Evolutionary conservation across 2,797 vertebrate genomes (phyloP).

Genomic region (Dendrocincla tyrannina): DNA sequence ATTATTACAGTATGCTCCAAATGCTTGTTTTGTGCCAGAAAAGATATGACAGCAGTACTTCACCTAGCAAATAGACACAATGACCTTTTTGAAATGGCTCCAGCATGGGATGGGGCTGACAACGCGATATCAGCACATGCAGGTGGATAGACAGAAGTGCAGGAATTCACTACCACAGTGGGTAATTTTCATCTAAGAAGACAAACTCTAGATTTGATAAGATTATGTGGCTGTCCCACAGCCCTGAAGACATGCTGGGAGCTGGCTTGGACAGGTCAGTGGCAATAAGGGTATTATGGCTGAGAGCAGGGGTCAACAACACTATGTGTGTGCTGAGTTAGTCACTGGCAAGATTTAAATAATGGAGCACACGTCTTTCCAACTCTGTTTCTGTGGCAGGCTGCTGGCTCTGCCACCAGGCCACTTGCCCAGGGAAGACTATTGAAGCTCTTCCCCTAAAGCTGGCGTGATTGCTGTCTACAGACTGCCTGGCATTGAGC

Average conservation of each 20-base stretch:
- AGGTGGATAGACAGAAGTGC: not conserved
- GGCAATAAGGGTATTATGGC: not conserved
- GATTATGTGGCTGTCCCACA: not conserved
- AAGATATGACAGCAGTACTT: not conserved
- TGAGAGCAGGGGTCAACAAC: not conserved
- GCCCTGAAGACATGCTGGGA: not conserved
- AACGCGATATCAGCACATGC: rapidly evolving
- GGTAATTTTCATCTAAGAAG: not conserved
- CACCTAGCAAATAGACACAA: not conserved
- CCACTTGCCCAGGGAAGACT: not conserved
- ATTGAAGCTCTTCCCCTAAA: not conserved
- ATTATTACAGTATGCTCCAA: not conserved
- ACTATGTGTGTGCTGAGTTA: not conserved
- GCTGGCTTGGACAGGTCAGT: not conserved
- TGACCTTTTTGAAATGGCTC: not conserved
- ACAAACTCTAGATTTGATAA: not conserved
- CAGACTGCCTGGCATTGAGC: rapidly evolving
- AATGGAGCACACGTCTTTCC: rapidly evolving
- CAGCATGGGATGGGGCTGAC: not conserved
- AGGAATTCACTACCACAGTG: not conserved
- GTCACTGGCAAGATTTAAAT: not conserved
- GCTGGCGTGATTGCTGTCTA: not conserved
- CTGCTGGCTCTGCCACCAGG: not conserved
- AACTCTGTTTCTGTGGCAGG: rapidly evolving
- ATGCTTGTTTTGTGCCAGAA: not conserved